phyloP scores from a whole-genome alignment of 2,113 vertebrate genomes.

The Pithys albifrons region DNA sequence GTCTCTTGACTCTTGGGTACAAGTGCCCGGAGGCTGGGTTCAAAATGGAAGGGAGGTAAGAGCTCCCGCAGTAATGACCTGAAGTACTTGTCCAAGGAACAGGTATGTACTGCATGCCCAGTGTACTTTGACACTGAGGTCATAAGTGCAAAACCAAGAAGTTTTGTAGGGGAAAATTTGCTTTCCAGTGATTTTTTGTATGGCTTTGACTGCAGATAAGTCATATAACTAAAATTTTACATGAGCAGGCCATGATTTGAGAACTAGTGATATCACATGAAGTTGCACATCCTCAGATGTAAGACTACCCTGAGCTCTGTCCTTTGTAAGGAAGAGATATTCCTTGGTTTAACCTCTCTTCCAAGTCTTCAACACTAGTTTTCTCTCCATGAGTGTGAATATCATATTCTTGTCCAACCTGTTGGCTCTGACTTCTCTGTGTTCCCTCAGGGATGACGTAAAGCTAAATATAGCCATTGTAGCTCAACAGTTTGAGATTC shows the following conservation, averaged over 20 bases:
- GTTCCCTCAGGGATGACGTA: background rate
- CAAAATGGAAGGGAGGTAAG: background rate
- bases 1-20: background rate
- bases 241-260: background rate
- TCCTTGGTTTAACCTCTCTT: background rate
- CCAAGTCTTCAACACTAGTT: background rate
- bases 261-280: background rate
- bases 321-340: background rate
- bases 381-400: background rate
- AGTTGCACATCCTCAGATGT: background rate
- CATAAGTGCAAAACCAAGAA: background rate
- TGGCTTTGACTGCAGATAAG: background rate
- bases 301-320: background rate
- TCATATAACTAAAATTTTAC: background rate
- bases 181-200: background rate
- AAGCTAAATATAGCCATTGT: conserved; percentile 6
- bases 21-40: background rate
- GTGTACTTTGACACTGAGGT: conserved; percentile 2
- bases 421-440: background rate
- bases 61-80: background rate
- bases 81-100: conserved; percentile 15
- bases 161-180: background rate
- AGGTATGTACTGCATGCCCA: background rate
- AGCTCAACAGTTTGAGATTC: background rate
- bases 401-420: background rate